These are phyloP conservation scores for Sturnira hondurensis DNA, from an alignment of 2,113 vertebrate genomes.

Conservation along the genomic window DNA sequence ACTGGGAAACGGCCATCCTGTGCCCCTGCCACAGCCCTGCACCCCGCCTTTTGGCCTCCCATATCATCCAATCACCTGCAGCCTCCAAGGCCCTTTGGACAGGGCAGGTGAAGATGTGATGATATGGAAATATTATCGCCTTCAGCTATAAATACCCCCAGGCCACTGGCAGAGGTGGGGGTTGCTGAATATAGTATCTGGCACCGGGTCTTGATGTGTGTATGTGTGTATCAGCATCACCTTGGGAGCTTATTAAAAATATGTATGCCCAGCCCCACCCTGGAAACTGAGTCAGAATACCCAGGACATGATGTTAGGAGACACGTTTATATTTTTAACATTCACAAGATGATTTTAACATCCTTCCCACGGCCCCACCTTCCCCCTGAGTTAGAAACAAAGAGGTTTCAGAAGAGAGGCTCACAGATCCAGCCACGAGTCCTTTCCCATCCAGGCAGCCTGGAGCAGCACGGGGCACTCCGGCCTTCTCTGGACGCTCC, in stretches of 20 bases:
- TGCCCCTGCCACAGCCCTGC: background rate
- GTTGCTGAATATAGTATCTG: conserved; percentile 8
- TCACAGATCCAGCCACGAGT: background rate
- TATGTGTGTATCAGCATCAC: background rate
- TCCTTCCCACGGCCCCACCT: background rate
- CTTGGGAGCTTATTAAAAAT: conserved; percentile 57
- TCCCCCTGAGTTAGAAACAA: background rate
- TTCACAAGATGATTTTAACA: background rate
- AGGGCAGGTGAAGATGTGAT: background rate
- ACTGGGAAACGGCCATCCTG: background rate
- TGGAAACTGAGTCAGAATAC: conserved; percentile 46
- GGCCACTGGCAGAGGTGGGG: background rate
- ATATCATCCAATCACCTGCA: background rate
- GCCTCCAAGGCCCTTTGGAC: background rate
- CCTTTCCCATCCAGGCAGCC: background rate
- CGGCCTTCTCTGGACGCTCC: background rate
- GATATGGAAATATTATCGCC: background rate
- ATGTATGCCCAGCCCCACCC: background rate
- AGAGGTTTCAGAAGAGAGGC: background rate
- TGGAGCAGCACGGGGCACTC: background rate
- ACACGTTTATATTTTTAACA: conserved; percentile 36
- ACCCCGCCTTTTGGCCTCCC: too few species aligned
- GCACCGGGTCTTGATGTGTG: background rate
- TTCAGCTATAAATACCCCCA: conserved; percentile 27
- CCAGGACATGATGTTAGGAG: background rate